Conservation (phyloP, 2,113 vertebrate species). For the Gavia stellata region DNA sequence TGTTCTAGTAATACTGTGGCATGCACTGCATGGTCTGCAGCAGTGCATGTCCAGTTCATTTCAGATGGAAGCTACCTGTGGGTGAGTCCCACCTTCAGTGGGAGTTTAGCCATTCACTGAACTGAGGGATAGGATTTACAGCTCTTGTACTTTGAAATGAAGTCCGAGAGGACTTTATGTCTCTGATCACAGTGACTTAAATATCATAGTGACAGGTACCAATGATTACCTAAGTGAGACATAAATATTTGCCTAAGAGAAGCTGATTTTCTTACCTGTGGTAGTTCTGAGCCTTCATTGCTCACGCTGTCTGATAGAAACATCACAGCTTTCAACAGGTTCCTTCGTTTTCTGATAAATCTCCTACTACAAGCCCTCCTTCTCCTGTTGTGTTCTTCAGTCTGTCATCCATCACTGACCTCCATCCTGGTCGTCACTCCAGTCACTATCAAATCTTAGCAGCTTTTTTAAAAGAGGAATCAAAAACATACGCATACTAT, state of each 20-base stretch:
- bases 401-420: neutral
- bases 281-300: neutral
- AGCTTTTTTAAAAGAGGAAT: neutral
- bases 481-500: neutral
- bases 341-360: neutral
- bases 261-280: constrained; percentile 21
- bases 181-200: neutral
- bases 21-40: neutral
- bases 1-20: neutral
- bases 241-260: neutral
- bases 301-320: neutral
- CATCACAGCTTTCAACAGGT: neutral
- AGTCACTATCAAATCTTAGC: neutral
- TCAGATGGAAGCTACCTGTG: neutral
- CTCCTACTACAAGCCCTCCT: neutral
- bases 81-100: neutral
- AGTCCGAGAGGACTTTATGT: neutral
- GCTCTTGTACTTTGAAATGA: neutral
- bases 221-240: neutral
- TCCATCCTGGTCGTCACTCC: neutral
- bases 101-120: neutral
- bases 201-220: neutral
- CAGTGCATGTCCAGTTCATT: neutral
- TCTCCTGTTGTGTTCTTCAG: neutral
- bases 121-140: neutral